Evolutionary conservation across 1,140 invertebrate species (phyloP).

Genomic region (Tribolium madens): DNA sequence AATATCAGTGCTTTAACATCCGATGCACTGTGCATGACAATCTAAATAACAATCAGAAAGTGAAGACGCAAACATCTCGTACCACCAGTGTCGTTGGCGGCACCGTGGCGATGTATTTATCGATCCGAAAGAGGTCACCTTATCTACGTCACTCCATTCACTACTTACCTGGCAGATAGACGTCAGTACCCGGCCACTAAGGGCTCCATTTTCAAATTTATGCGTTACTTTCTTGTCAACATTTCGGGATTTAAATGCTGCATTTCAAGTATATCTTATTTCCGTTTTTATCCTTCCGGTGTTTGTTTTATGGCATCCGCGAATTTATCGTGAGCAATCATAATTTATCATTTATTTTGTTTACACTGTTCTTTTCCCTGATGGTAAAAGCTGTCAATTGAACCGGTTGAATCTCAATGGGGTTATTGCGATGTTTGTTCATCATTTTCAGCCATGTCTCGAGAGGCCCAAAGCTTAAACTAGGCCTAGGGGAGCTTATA

Average conservation of each 20-base stretch:
- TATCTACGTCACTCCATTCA: conserved; percentile 31
- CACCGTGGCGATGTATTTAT: conserved; percentile 12
- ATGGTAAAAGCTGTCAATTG: not conserved
- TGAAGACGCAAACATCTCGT: conserved; percentile 35
- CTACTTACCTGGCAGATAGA: conserved; percentile 24
- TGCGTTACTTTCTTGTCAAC: not conserved
- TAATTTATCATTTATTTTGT: conserved; percentile 26
- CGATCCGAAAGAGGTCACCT: conserved; percentile 28
- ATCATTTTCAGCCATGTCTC: conserved; percentile 13
- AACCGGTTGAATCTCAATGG: not conserved
- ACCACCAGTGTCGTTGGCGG: conserved; percentile 24
- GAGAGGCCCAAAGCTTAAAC: not conserved
- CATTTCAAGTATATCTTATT: conserved; percentile 15
- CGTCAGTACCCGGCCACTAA: not conserved
- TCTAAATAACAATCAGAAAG: conserved; percentile 23
- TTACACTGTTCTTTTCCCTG: not conserved
- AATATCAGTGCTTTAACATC: not conserved
- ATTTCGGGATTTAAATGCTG: conserved; percentile 1
- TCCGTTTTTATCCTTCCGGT: conserved; percentile 7
- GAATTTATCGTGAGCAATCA: conserved; percentile 20
- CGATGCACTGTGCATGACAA: conserved; percentile 10
- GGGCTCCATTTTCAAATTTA: not conserved
- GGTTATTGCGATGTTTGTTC: conserved; percentile 17
- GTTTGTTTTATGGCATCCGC: conserved; percentile 24
- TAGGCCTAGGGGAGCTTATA: conserved; percentile 6